These are phyloP conservation scores for Koerneria pararmatus DNA, from an alignment of 2,888 invertebrate genomes.

Conservation along the genomic window DNA sequence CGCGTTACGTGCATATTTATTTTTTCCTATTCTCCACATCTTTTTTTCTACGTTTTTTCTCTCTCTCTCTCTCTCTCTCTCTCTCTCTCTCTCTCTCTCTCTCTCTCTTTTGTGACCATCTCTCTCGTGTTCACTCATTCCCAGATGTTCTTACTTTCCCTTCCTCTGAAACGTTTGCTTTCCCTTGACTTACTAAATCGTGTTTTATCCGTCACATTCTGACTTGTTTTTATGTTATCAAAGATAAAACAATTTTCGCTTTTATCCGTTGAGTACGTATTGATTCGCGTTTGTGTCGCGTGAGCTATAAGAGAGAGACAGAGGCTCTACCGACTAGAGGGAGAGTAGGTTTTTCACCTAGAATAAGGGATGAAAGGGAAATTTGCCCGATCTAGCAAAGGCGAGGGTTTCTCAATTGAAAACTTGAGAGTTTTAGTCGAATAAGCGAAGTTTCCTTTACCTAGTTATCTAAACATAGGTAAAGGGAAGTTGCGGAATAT, in stretches of 20 bases:
- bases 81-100: neutral
- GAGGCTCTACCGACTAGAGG: too few species aligned
- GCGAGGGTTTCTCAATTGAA: too few species aligned
- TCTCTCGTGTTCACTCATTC: neutral
- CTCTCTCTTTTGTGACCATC: neutral
- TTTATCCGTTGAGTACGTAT: neutral
- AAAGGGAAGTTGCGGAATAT: too few species aligned
- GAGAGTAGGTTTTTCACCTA: too few species aligned
- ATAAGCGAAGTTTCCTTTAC: too few species aligned
- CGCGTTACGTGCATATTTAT: neutral
- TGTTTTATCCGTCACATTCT: neutral
- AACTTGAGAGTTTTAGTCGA: too few species aligned
- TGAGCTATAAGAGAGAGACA: too few species aligned
- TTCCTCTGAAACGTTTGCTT: neutral
- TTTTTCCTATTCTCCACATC: neutral
- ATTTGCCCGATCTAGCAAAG: too few species aligned
- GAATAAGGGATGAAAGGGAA: too few species aligned
- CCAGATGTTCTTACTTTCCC: neutral
- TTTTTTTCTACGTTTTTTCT: neutral
- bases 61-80: constrained; percentile 9
- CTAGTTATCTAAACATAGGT: too few species aligned
- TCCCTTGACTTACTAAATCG: neutral
- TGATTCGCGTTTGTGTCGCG: neutral
- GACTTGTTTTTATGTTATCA: neutral
- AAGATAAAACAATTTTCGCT: neutral